These are phyloP conservation scores for Theristicus caerulescens DNA, from an alignment of 2,113 vertebrate species.

Conservation along the genomic window DNA sequence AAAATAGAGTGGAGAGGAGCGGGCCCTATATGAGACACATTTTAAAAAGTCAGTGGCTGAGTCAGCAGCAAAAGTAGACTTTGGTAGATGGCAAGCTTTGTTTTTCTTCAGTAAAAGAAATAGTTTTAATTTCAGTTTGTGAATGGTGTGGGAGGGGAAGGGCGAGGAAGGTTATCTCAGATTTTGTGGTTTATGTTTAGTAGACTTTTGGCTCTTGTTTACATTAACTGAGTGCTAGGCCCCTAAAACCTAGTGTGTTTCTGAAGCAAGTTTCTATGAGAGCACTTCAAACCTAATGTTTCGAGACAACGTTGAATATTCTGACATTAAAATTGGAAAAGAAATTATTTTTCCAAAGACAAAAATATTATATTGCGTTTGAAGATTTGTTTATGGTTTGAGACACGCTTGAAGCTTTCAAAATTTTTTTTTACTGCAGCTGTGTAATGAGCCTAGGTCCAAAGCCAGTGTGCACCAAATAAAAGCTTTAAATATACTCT, in stretches of 20 bases:
- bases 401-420: background rate
- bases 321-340: background rate
- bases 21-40: background rate
- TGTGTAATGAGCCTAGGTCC: constrained; percentile 34
- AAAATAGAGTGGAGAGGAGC: background rate
- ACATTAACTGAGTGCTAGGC: background rate
- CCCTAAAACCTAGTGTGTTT: constrained; percentile 23
- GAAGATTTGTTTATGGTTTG: constrained; percentile 4
- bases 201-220: constrained; percentile 13
- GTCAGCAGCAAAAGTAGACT: background rate
- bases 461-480: constrained; percentile 20
- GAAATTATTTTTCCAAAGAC: background rate
- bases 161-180: background rate
- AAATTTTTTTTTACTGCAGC: background rate
- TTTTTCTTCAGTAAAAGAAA: constrained; percentile 16
- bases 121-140: background rate
- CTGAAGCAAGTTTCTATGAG: constrained; percentile 8
- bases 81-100: background rate
- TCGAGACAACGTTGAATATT: background rate
- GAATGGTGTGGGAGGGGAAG: constrained; percentile 9
- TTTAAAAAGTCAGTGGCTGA: constrained; percentile 8
- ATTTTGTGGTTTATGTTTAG: background rate
- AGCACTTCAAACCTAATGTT: background rate
- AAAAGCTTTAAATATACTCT: constrained; percentile 35
- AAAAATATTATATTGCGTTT: background rate